Evolutionary conservation across 2,113 vertebrate genomes (phyloP), one percentile per base, ranked within the genome.

Genomic region (Etheostoma cragini): DNA sequence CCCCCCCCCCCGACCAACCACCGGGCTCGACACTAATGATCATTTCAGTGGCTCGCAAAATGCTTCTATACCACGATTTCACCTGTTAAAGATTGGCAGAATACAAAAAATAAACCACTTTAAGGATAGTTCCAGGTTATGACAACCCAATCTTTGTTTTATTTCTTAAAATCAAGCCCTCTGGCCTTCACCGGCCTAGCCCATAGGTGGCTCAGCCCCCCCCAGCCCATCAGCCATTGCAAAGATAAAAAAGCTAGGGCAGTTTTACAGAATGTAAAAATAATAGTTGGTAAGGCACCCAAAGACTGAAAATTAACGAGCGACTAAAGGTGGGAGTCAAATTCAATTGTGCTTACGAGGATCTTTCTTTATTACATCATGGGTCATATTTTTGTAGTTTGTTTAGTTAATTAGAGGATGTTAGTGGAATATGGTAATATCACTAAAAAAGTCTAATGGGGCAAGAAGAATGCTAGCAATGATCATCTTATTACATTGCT

Each of bases 401-500:
- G 15, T 26, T 52, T 45, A 47, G 7, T 30, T 60, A 67, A 46
- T 54, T 62, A 54, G 30, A 8, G n/a, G 11, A 49, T n/a, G 35
- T 54, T 62, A 54, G 38, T 10, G 17, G 11, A 49, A 24, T 1
- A 38, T 2, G 17, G 53, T 22, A 74, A 45, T 52, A 63, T 53
- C n/a, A 30, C 19, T 42, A 57, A 76, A 26, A 52, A 22, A 66
- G 21, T n/a, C 7, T 49, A 54, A 42, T 42, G 57, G 30, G 56
- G 24, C 5, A 47, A 65, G 17, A 81, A 58, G 30, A 30, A 86
- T 33, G 61, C 6, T 2, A 68, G 56, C 50, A 57, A 57, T 62
- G 22, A 66, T 74, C 50, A 54, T 77, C 38, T 58, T 42, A 24
- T 62, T 60, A 53, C 26, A 78, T 76, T 60, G 67, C 58, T 77